Percentiles rank a stretch among this genome's conserved stretches.
These are phyloP conservation scores for Drosophila nr. perissopoda DNA, from an alignment of 2,888 invertebrate species.

Conservation along the genomic window DNA sequence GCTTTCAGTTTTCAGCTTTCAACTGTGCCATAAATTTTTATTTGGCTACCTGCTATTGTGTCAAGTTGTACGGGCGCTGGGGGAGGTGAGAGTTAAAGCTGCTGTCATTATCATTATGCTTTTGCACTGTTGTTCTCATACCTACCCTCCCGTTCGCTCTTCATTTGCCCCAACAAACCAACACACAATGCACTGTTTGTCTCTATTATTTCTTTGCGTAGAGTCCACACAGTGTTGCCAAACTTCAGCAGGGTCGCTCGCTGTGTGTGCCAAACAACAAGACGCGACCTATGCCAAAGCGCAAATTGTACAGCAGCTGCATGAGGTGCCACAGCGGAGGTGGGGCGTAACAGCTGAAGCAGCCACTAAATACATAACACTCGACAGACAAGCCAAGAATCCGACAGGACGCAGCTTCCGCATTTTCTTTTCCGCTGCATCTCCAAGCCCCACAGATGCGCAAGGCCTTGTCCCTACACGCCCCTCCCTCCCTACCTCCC, in stretches of 20 bases:
- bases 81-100: conserved; percentile 25
- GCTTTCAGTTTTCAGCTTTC: conserved; percentile 73
- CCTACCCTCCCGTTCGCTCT: conserved; percentile 19
- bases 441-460: conserved; percentile 8
- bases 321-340: conserved; percentile 21
- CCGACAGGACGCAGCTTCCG: conserved; percentile 73
- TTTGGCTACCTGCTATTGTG: conserved; percentile 75
- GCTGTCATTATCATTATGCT: conserved; percentile 74
- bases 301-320: conserved; percentile 61
- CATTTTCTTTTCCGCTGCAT: conserved; percentile 61
- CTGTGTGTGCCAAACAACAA: conserved; percentile 48
- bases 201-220: conserved; percentile 69
- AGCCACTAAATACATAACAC: conserved; percentile 80
- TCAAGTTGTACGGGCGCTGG: conserved; percentile 51
- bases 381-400: conserved; percentile 78
- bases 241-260: conserved; percentile 46
- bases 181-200: conserved; percentile 70
- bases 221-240: conserved; percentile 59
- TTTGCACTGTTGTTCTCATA: conserved; percentile 32
- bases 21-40: conserved; percentile 76
- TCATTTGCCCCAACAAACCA: conserved; percentile 6
- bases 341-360: conserved; percentile 29
- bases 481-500: conserved; percentile 15
- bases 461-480: background rate
- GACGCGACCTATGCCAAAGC: conserved; percentile 70